Conservation (phyloP, 2,797 vertebrate species). For the Chaetodon trifasciatus region DNA sequence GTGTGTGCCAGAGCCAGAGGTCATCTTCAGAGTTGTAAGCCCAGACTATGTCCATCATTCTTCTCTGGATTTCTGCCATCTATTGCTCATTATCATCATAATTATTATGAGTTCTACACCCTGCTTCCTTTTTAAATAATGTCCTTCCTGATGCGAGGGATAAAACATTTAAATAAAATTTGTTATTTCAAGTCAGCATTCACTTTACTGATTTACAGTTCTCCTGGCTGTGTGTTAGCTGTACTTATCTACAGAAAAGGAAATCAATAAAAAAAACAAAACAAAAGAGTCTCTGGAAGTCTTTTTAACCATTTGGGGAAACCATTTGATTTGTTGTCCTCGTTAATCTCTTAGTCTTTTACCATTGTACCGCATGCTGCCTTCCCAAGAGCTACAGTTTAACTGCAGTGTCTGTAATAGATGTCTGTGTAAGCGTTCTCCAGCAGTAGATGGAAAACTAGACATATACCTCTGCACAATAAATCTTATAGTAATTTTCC, state of each 20-base stretch:
- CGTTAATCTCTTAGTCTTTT: conserved; percentile 76
- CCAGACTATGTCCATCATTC: conserved; percentile 79
- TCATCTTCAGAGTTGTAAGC: conserved; percentile 77
- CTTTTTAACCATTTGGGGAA: conserved; percentile 75
- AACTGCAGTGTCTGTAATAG: conserved; percentile 83
- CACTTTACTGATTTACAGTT: conserved; percentile 35
- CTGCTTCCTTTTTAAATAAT: conserved; percentile 58
- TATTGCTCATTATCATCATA: conserved; percentile 73
- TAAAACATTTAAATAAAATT: conserved; percentile 58
- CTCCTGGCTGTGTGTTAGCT: conserved; percentile 46
- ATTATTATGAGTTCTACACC: conserved; percentile 64
- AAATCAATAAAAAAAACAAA: conserved; percentile 30
- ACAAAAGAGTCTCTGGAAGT: conserved; percentile 46
- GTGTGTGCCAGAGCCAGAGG: conserved; percentile 71
- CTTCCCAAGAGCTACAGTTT: conserved; percentile 82
- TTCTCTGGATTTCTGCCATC: conserved; percentile 78
- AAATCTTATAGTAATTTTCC: conserved; percentile 89
- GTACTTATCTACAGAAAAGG: conserved; percentile 25
- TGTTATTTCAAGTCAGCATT: conserved; percentile 36
- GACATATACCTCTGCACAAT: conserved; percentile 85
- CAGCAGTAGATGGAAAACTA: conserved; percentile 88
- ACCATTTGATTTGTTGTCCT: conserved; percentile 73
- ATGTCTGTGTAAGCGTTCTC: conserved; percentile 82
- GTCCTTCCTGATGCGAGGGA: conserved; percentile 38
- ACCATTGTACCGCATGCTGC: conserved; percentile 76